Evolutionary conservation across 2,113 vertebrate species (phyloP).

Genomic region (Apistogramma diplotaenia): DNA sequence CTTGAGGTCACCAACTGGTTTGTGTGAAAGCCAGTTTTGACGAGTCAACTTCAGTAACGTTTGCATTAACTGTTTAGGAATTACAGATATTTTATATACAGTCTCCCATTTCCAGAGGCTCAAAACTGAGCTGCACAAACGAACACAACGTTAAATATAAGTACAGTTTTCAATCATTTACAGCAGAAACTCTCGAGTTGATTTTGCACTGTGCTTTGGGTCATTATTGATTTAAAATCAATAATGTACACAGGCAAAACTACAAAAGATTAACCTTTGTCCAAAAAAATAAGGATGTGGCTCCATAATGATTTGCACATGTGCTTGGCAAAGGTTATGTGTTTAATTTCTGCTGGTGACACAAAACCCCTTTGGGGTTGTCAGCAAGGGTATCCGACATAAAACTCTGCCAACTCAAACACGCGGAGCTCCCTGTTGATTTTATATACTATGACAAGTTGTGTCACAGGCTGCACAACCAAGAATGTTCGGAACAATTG

Average conservation of each 20-base stretch:
- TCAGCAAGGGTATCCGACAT: neutral
- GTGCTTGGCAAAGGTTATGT: too few relatives aligned
- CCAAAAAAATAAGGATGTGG: too few relatives aligned
- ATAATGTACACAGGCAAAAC: neutral
- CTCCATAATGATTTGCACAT: too few relatives aligned
- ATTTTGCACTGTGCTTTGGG: too few relatives aligned
- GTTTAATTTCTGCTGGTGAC: neutral
- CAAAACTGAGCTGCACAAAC: too few relatives aligned
- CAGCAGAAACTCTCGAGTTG: neutral
- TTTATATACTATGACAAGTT: neutral
- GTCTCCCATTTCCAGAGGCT: too few relatives aligned
- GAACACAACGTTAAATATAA: too few relatives aligned
- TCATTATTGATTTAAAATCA: neutral
- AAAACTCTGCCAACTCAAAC: neutral
- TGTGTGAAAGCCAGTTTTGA: neutral
- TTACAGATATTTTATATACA: neutral
- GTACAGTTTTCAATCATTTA: neutral
- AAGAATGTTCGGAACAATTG: neutral
- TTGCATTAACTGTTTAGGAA: neutral
- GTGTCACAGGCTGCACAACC: neutral
- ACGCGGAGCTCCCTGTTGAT: neutral
- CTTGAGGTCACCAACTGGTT: neutral
- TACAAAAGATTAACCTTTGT: too few relatives aligned
- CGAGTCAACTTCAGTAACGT: neutral
- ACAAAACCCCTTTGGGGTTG: neutral